Conservation (phyloP, 2,888 invertebrate genomes). For the Polydrusus pterygomalis region DNA sequence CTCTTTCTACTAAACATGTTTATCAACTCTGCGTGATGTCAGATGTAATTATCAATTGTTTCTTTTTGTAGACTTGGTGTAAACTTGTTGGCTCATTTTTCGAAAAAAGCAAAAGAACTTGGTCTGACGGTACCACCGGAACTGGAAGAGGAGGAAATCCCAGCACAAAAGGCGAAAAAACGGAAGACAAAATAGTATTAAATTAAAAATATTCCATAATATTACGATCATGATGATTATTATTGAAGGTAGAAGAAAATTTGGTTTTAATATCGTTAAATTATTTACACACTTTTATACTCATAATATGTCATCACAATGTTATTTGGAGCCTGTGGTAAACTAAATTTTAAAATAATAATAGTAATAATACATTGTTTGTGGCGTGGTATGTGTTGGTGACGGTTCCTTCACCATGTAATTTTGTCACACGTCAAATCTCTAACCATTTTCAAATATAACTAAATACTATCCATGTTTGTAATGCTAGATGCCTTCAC, state of each 20-base stretch:
- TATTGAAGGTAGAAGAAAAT: background rate
- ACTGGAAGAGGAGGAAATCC: constrained; percentile 65
- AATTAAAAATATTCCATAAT: constrained; percentile 25
- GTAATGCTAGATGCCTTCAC: too few species aligned
- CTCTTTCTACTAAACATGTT: too few species aligned
- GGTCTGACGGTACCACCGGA: constrained; percentile 75
- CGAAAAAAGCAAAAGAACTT: constrained; percentile 81
- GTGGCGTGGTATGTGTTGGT: too few species aligned
- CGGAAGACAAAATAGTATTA: constrained; percentile 45
- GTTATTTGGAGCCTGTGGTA: background rate
- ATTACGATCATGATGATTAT: background rate
- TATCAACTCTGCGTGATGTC: too few species aligned
- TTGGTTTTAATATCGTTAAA: too few species aligned
- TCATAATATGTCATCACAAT: background rate
- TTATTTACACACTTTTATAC: constrained; percentile 1
- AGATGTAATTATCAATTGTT: too few species aligned
- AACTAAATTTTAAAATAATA: too few species aligned
- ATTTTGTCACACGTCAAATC: too few species aligned
- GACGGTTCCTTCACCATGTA: too few species aligned
- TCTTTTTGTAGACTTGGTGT: constrained; percentile 79
- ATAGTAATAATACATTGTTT: too few species aligned
- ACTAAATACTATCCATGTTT: too few species aligned
- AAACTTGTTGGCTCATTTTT: constrained; percentile 81
- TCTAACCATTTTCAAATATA: too few species aligned
- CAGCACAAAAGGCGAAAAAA: constrained; percentile 59